Conservation (phyloP, 2,797 vertebrate genomes). For the Apogon hyalosoma region DNA sequence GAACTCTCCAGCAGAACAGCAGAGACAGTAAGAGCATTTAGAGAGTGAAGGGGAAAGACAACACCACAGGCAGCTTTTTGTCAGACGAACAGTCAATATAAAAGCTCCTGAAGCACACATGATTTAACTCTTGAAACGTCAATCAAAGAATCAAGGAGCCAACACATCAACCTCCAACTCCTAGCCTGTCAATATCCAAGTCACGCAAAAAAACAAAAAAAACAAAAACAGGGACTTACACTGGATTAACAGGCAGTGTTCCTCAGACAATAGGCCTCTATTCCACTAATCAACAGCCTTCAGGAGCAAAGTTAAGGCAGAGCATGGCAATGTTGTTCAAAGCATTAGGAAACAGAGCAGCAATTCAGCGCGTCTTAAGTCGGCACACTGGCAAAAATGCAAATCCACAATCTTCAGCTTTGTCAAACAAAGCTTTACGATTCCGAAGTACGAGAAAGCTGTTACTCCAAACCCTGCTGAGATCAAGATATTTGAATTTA, state of each 20-base stretch:
- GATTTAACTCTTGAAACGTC: conserved; percentile 61
- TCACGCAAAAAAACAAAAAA: conserved; percentile 8
- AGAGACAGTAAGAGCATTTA: conserved; percentile 33
- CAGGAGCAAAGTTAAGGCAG: conserved; percentile 57
- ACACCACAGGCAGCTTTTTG: conserved; percentile 62
- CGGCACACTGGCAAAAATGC: conserved; percentile 52
- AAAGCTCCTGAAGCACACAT: conserved; percentile 59
- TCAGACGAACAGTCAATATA: conserved; percentile 66
- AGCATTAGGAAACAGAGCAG: conserved; percentile 64
- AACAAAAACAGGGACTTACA: conserved; percentile 33
- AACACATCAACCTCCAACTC: conserved; percentile 58
- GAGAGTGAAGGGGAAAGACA: conserved; percentile 26
- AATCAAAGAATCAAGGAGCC: conserved; percentile 66
- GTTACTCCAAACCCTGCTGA: conserved; percentile 28
- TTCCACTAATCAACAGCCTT: conserved; percentile 63
- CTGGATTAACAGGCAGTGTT: conserved; percentile 67
- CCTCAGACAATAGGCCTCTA: conserved; percentile 67
- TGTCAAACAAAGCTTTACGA: conserved; percentile 56
- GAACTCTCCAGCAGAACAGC: conserved; percentile 42
- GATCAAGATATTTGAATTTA: conserved; percentile 8
- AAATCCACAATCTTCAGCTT: conserved; percentile 60
- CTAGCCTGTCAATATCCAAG: conserved; percentile 61
- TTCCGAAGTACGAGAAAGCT: conserved; percentile 45
- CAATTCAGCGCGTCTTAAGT: conserved; percentile 63
- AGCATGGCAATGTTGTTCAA: conserved; percentile 48